Conservation (phyloP, 2,113 vertebrate genomes). For the Dicaeum eximium region DNA sequence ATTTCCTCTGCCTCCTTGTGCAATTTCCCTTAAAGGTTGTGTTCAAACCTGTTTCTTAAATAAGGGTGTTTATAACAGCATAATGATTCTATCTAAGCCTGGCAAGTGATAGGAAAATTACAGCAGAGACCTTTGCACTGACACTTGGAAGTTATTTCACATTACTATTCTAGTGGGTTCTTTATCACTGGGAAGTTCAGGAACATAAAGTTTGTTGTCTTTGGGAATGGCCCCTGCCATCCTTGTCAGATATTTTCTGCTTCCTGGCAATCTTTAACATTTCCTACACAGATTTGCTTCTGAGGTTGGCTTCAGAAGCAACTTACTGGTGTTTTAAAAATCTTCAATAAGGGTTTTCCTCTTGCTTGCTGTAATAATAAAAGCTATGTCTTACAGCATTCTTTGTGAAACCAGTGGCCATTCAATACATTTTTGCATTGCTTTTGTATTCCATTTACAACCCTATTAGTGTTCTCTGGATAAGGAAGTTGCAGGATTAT, state of each 20-base stretch:
- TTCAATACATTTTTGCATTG: background rate
- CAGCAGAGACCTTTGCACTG: background rate
- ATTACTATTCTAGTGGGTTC: background rate
- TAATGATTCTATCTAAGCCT: background rate
- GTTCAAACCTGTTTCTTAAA: background rate
- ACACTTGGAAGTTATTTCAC: background rate
- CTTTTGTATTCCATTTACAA: background rate
- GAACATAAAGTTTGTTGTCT: background rate
- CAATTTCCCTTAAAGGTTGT: background rate
- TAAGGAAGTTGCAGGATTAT: background rate
- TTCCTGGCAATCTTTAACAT: background rate
- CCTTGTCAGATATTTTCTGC: background rate
- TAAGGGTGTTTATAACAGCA: background rate
- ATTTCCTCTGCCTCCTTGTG: background rate
- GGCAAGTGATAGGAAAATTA: background rate
- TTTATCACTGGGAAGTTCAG: background rate
- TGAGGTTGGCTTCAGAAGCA: background rate
- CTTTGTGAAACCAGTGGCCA: background rate
- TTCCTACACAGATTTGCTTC: background rate
- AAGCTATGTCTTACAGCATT: background rate
- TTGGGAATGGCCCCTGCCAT: background rate
- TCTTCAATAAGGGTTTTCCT: background rate
- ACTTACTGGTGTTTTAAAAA: background rate
- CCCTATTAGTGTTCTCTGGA: background rate
- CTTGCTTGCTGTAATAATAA: background rate